Evolutionary conservation across 2,888 invertebrate species (phyloP).

Genomic region (Cephalotes varians): DNA sequence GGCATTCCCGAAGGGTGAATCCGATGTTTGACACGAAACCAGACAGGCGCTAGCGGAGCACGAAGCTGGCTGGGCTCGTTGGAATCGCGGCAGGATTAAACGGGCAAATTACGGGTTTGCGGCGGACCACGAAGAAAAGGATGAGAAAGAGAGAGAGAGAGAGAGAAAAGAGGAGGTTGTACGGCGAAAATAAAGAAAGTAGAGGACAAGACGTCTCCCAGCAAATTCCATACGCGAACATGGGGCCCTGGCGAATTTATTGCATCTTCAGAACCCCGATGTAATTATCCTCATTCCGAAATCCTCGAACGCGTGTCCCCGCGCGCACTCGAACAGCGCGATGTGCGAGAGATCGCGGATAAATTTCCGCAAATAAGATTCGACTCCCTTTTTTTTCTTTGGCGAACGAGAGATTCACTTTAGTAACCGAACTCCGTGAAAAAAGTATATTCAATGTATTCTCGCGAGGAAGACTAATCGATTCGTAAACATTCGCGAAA

Average conservation of each 20-base stretch:
- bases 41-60: slow-evolving; percentile 44
- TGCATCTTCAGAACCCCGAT: slow-evolving; percentile 57
- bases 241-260: slow-evolving; percentile 66
- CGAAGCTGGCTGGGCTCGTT: slow-evolving; percentile 36
- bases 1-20: slow-evolving; percentile 46
- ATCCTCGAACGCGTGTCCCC: slow-evolving; percentile 58
- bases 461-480: slow-evolving; percentile 6
- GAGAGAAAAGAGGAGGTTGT: not conserved
- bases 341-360: slow-evolving; percentile 25
- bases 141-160: not conserved
- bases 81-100: slow-evolving; percentile 66
- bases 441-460: not conserved
- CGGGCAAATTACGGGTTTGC: slow-evolving; percentile 74
- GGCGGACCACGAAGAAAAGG: slow-evolving; percentile 36
- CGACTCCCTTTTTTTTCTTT: not conserved
- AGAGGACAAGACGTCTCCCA: slow-evolving; percentile 51
- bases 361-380: slow-evolving; percentile 30
- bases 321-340: not conserved
- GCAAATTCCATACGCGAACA: slow-evolving; percentile 66
- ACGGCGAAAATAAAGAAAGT: slow-evolving; percentile 62
- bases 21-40: slow-evolving; percentile 55
- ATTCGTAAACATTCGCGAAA: slow-evolving; percentile 17
- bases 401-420: not conserved
- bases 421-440: not conserved
- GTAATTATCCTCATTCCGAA: slow-evolving; percentile 70